Evolutionary conservation across 2,888 invertebrate genomes (phyloP).

Genomic region (Andrena chrysosceles): DNA sequence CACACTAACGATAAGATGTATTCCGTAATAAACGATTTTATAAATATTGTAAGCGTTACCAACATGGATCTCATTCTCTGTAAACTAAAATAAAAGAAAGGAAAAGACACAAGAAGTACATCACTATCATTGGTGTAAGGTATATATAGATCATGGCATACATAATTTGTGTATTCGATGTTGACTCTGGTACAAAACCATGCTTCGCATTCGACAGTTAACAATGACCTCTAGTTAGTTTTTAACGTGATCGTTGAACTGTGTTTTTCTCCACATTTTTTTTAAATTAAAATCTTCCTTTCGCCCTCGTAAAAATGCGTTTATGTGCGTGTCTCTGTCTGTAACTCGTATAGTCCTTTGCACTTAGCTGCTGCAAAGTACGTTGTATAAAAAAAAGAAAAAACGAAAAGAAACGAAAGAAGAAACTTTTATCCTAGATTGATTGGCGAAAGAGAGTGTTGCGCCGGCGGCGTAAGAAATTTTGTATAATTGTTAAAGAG

Average conservation of each 20-base stretch:
- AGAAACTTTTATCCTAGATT: constrained; percentile 52
- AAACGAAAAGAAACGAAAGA: constrained; percentile 12
- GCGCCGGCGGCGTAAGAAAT: constrained; percentile 51
- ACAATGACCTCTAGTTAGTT: constrained; percentile 35
- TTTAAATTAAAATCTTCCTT: constrained; percentile 26
- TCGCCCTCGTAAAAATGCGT: constrained; percentile 41
- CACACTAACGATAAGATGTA: constrained; percentile 48
- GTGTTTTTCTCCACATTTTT: constrained; percentile 8
- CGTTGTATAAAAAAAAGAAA: constrained; percentile 53
- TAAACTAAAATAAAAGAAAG: constrained; percentile 18
- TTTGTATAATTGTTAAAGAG: constrained; percentile 72
- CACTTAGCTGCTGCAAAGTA: constrained; percentile 42
- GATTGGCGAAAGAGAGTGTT: constrained; percentile 41
- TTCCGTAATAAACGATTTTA: constrained; percentile 54
- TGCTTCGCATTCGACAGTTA: constrained; percentile 35
- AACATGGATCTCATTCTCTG: constrained; percentile 58
- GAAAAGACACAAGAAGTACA: neutral
- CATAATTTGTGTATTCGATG: constrained; percentile 47
- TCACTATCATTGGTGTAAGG: constrained; percentile 42
- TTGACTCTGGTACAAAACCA: constrained; percentile 68
- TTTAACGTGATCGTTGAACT: constrained; percentile 29
- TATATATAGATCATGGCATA: constrained; percentile 35
- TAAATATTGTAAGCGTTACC: constrained; percentile 53
- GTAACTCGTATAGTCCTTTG: constrained; percentile 33
- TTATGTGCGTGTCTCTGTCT: constrained; percentile 58